phyloP scores from a whole-genome alignment of 2,113 vertebrate genomes.

The Hemiscyllium ocellatum region DNA sequence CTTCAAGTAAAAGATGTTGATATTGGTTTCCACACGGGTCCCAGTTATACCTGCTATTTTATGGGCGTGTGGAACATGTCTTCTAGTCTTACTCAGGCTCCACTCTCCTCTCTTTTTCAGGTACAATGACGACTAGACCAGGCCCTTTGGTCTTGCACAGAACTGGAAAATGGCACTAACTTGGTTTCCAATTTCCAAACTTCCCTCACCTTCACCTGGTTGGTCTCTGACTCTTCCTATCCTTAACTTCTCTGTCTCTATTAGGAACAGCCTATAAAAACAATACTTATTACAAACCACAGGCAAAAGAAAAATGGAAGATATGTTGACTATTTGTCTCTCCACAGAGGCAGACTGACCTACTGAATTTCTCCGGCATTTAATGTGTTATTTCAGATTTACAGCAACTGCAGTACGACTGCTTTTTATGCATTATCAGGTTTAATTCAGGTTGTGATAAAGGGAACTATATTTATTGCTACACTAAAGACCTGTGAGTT shows the following conservation, averaged over 20 bases:
- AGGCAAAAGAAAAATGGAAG: too few relatives aligned
- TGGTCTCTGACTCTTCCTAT: neutral
- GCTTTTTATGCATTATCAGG: neutral
- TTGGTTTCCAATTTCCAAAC: neutral
- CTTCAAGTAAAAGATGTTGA: neutral
- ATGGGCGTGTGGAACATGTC: neutral
- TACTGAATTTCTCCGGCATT: neutral
- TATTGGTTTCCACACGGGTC: too few relatives aligned
- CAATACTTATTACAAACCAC: too few relatives aligned
- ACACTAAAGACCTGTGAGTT: neutral
- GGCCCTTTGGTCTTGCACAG: neutral
- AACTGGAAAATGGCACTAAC: neutral
- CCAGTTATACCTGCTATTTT: neutral
- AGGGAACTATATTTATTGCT: neutral
- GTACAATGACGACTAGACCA: neutral
- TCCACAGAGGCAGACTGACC: neutral
- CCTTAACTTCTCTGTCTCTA: neutral
- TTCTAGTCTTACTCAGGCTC: neutral
- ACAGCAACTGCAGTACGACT: neutral
- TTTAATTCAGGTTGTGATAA: neutral
- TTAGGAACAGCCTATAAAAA: too few relatives aligned
- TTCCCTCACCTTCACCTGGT: neutral
- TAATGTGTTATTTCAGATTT: neutral
- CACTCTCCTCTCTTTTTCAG: neutral
- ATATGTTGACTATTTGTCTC: neutral